These are phyloP conservation scores for Alouatta palliata DNA, from an alignment of 2,113 vertebrate genomes.

Conservation along the genomic window DNA sequence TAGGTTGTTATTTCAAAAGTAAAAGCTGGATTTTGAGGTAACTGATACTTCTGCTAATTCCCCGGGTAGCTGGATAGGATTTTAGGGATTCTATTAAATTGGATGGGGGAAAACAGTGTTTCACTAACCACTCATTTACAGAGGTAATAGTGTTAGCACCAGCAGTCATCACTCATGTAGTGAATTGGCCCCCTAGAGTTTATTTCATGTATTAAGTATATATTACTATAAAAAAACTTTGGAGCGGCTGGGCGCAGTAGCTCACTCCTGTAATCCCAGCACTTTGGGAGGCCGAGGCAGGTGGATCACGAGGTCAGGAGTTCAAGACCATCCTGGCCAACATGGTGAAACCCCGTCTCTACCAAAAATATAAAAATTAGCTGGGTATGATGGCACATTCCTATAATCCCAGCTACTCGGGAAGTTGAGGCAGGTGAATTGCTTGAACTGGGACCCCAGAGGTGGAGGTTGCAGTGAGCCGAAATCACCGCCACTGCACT, in stretches of 20 bases:
- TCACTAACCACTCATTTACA: neutral
- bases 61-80: neutral
- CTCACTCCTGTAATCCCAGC: neutral
- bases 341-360: neutral
- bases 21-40: neutral
- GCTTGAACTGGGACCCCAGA: too few species aligned
- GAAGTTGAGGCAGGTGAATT: too few species aligned
- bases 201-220: constrained; percentile 33
- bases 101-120: neutral
- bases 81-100: constrained; percentile 1
- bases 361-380: neutral
- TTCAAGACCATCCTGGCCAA: neutral
- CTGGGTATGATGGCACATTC: too few species aligned
- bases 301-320: neutral
- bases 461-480: too few species aligned
- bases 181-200: neutral
- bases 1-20: constrained; percentile 4
- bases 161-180: neutral
- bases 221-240: constrained; percentile 1
- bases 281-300: neutral
- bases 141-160: neutral
- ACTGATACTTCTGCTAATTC: neutral
- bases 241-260: too few species aligned
- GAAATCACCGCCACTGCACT: too few species aligned
- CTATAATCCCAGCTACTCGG: too few species aligned